Percentiles rank a stretch among this genome's conserved stretches.
phyloP scores from a whole-genome alignment of 2,113 vertebrate species.

The Lophotis ruficrista region DNA sequence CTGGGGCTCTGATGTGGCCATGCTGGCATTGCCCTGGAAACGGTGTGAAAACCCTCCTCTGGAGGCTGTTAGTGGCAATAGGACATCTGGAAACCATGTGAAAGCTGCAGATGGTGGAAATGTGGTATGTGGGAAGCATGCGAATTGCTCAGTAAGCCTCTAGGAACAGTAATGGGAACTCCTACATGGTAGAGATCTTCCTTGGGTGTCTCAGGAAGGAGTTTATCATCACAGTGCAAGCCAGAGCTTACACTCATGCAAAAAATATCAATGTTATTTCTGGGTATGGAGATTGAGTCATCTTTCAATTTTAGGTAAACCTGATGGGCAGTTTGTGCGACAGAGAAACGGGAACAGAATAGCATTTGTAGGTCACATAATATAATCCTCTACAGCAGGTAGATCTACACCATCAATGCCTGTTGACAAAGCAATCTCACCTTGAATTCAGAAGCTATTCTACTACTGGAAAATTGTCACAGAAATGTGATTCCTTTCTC shows the following conservation, averaged over 20 bases:
- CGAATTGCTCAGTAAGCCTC: slow-evolving; percentile 50
- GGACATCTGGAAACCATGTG: slow-evolving; percentile 25
- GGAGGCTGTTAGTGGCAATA: not conserved
- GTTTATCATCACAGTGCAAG: not conserved
- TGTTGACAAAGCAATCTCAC: not conserved
- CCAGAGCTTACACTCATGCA: not conserved
- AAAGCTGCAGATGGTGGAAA: slow-evolving; percentile 46
- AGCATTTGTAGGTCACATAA: not conserved
- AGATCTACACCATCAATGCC: not conserved
- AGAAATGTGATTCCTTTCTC: not conserved
- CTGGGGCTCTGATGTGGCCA: not conserved
- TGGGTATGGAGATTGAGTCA: slow-evolving; percentile 32
- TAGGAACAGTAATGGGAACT: slow-evolving; percentile 24
- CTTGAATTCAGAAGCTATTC: not conserved
- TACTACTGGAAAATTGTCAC: not conserved
- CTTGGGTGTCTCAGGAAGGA: not conserved
- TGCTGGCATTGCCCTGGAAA: not conserved
- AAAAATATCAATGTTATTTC: slow-evolving; percentile 22
- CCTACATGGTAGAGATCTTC: slow-evolving; percentile 16
- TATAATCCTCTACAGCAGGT: not conserved
- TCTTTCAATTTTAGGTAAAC: slow-evolving; percentile 12
- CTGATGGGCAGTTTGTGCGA: not conserved
- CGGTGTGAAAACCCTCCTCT: not conserved
- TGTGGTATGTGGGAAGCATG: slow-evolving; percentile 36
- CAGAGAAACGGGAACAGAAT: not conserved